Percentiles rank a stretch among this genome's conserved stretches.
These are phyloP conservation scores for Sabellastarte sp. DNA, from an alignment of 2,888 invertebrate genomes.

Conservation along the genomic window DNA sequence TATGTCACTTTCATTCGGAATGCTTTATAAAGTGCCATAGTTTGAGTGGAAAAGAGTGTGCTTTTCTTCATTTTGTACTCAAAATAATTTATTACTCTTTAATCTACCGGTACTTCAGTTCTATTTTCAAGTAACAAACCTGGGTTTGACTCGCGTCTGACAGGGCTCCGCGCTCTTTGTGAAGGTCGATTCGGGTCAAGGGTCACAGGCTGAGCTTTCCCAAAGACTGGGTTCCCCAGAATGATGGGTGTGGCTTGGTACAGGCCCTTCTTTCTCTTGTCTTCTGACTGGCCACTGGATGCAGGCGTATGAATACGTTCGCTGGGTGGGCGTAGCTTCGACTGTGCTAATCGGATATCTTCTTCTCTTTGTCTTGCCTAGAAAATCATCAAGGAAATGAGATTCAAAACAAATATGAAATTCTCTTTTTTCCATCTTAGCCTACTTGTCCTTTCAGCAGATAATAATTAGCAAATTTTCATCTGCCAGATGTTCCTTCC, in stretches of 20 bases:
- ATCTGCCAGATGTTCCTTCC: too few relatives aligned
- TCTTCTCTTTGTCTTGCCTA: not conserved
- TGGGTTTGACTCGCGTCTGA: too few relatives aligned
- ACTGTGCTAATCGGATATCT: not conserved
- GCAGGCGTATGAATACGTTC: not conserved
- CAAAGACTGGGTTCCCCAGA: slow-evolving; percentile 2
- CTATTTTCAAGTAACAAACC: too few relatives aligned
- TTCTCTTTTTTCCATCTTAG: too few relatives aligned
- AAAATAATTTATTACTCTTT: too few relatives aligned
- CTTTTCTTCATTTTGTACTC: too few relatives aligned
- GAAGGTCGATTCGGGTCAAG: not conserved
- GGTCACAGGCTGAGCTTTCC: not conserved
- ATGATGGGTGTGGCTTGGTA: slow-evolving; percentile 3
- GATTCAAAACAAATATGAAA: not conserved
- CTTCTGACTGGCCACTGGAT: not conserved
- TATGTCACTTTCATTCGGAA: too few relatives aligned
- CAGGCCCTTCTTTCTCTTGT: not conserved
- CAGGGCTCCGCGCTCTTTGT: not conserved
- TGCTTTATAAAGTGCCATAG: too few relatives aligned
- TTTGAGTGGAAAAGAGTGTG: too few relatives aligned
- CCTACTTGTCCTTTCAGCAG: too few relatives aligned
- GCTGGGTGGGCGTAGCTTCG: not conserved
- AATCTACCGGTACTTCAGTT: too few relatives aligned
- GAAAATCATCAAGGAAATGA: not conserved
- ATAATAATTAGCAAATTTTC: too few relatives aligned